Conservation (phyloP, 2,888 invertebrate genomes). For the Seira ritae region DNA sequence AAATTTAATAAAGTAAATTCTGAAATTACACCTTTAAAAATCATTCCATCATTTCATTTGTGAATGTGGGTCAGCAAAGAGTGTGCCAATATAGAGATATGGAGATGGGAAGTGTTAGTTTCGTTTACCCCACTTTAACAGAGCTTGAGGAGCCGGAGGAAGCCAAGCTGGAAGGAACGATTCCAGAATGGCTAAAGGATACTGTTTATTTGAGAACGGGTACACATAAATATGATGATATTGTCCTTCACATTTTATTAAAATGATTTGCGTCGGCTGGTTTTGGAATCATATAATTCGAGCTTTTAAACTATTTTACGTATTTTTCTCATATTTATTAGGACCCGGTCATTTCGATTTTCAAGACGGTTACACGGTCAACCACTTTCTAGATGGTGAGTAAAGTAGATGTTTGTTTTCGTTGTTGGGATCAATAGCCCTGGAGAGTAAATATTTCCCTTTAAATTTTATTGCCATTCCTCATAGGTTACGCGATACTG, state of each 20-base stretch:
- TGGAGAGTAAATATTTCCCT: not conserved
- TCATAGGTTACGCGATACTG: constrained; percentile 63
- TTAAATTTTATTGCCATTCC: constrained; percentile 10
- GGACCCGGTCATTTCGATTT: constrained; percentile 62
- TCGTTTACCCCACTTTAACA: constrained; percentile 62
- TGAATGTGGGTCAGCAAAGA: too few species aligned
- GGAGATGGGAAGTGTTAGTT: constrained; percentile 44
- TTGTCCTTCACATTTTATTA: too few species aligned
- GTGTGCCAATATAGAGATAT: too few species aligned
- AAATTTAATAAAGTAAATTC: too few species aligned
- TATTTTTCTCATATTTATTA: constrained; percentile 7
- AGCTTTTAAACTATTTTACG: too few species aligned
- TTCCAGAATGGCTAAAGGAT: constrained; percentile 53
- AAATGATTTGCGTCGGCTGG: too few species aligned
- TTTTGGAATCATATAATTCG: too few species aligned
- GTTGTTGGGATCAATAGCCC: too few species aligned
- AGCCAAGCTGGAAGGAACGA: constrained; percentile 41
- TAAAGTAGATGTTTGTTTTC: too few species aligned
- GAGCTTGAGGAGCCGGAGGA: constrained; percentile 60
- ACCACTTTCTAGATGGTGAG: constrained; percentile 64
- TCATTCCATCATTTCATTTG: too few species aligned
- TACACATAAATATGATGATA: too few species aligned
- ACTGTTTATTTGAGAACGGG: constrained; percentile 61
- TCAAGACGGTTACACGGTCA: constrained; percentile 42
- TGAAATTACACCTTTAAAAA: too few species aligned